Base-by-base conservation (phyloP, 2,888 invertebrate genomes). In the Drosophila antonietae region DNA sequence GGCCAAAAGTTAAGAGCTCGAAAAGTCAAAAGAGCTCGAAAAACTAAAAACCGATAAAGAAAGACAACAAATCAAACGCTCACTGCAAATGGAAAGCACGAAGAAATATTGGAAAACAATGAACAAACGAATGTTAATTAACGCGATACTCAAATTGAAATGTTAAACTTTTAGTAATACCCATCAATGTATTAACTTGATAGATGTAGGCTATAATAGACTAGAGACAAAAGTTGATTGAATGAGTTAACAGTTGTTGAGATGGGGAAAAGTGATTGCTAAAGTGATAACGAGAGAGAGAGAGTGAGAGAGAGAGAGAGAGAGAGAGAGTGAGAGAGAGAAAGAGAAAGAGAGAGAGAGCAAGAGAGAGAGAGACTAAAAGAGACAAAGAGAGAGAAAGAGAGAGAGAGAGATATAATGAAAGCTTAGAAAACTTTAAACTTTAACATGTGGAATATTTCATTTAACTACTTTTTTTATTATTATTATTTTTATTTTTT, bases 81-180 rank as follows among this genome's bases (percentile, higher is more conserved):
- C 51, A 53, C 79, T 77, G 77, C 79, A 78, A 77, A 83, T 81
- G 89, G 84, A 87, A 81, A 88, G 88, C 89, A 77, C 74, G 46
- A 73, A 82, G 73, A 85, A 73, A n/a, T 15, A 18, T 31, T 73
- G 65, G 75, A 77, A 83, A 75, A 84, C 83, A 84, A 79, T 85
- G 82, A 76, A 85, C 78, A 88, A 71, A 59, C 87, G 77, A 82
- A 84, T 84, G 88, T 80, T 87, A 87, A 87, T 87, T 84, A 87
- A 88, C 82, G 78, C 73, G 70, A 80, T 68, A 74, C 78, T 83
- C 79, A 88, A 87, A 87, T 87, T 87, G 88, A 87, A 88, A 85
- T 88, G 88, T 85, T 88, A 79, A 88, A 81, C 73, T 84, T 73
- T 78, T 41, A 14, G 20, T 15, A 18, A 69, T 77, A 66, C 78